Evolutionary conservation across 2,888 invertebrate species (phyloP), one percentile per base, ranked within the genome.

Genomic region (Pycnomerus fuliginosus): DNA sequence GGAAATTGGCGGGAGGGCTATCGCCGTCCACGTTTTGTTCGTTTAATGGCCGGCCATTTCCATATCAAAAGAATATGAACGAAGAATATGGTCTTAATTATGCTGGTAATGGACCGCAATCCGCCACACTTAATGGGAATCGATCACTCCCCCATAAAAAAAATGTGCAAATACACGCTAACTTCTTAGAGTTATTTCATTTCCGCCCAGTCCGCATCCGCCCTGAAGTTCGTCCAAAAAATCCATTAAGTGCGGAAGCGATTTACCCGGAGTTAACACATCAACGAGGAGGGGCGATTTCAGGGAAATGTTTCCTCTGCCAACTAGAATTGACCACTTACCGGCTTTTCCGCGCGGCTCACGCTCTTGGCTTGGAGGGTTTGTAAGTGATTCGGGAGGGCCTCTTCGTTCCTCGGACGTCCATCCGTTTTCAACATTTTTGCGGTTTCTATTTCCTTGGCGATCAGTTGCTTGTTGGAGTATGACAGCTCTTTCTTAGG

Each of bases 361-460:
- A 81, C 65, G 32, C 69, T 71, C 62, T 79, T 86, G 0, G 85
- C 82, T 55, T 80, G 74, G 34, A 89, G 69, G 49, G 78, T 78
- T 65, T 86, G 85, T 66, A 86, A 68, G 68, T 88, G 87, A 70
- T 86, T 88, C 0, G 87, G 87, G 2, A 84, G 48, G 27, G 36
- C n/a, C 56, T 71, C 68, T 24, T 42, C 11, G n/a, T 53, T 47
- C 50, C 11, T 25, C 10, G 25, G 11, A 4, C 7, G 25, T 4
- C 10, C 25, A 8, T 25, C 25, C 25, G 8, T 25, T 25, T 2
- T 54, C 24, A 16, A 53, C 52, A 93, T 84, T 60, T 83, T 80
- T 67, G 89, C 90, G 27, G 87, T 62, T 55, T 90, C 89, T 43
- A 92, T 84, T 74, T 93, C 91, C 32, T 87, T 77, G 0, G 90